A percentile compares a stretch with the other conserved stretches of the same genome.
Evolutionary conservation across 1,140 invertebrate genomes (phyloP).

Genomic region (Cardiocondyla obscurior): DNA sequence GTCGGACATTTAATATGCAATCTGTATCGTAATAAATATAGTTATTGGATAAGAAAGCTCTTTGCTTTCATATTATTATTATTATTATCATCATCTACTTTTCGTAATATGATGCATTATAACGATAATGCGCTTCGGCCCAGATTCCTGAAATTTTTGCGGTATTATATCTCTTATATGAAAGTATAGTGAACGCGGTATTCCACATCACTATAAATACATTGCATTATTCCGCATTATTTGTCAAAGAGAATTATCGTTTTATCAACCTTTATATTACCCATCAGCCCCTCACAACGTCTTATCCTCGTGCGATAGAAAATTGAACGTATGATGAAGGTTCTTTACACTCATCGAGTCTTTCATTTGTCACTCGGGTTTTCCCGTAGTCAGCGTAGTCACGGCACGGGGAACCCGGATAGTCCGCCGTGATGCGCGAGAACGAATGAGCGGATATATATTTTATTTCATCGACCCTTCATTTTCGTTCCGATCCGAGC

Average conservation of each 20-base stretch:
- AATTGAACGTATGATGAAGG: background rate
- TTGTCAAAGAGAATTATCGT: background rate
- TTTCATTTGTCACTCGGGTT: background rate
- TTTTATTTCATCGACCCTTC: conserved; percentile 26
- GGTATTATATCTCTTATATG: background rate
- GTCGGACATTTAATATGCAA: conserved; percentile 36
- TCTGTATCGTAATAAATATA: conserved; percentile 4
- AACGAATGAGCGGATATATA: background rate
- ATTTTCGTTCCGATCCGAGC: background rate
- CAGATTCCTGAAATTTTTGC: conserved; percentile 27
- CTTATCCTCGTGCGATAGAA: background rate
- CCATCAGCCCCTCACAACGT: background rate
- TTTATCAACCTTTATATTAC: conserved; percentile 3
- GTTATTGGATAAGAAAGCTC: conserved; percentile 8
- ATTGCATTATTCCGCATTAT: background rate
- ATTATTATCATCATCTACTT: conserved; percentile 13
- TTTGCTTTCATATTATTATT: background rate
- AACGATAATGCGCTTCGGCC: background rate
- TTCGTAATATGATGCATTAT: conserved; percentile 2
- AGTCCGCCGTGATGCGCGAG: background rate
- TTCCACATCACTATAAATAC: background rate
- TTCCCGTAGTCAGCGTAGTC: background rate
- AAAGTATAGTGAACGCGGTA: background rate
- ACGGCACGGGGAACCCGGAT: no score
- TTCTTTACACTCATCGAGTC: background rate